Conservation (phyloP, 2,888 invertebrate genomes). For the Lumbricus terrestris region DNA sequence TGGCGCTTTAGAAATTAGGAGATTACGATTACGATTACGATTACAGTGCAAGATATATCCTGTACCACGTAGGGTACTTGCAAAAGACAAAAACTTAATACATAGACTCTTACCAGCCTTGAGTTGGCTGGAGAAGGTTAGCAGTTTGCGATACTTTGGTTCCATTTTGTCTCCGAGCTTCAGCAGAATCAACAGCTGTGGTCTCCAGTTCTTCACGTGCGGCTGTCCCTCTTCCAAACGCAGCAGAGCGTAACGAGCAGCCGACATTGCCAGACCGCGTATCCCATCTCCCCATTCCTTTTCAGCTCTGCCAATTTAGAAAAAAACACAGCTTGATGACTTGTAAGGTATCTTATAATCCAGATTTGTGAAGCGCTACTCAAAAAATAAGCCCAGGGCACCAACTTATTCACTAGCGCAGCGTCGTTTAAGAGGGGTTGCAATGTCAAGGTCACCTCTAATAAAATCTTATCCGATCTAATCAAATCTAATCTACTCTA, state of each 20-base stretch:
- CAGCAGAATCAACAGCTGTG: conserved; percentile 91
- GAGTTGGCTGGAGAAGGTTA: conserved; percentile 91
- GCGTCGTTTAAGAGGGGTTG: too few relatives aligned
- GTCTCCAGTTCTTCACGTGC: conserved; percentile 68
- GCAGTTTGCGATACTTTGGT: conserved; percentile 87
- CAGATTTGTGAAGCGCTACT: too few relatives aligned
- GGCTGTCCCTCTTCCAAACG: conserved; percentile 96
- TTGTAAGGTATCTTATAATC: too few relatives aligned
- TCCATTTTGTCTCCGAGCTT: conserved; percentile 64
- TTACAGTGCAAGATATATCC: too few relatives aligned
- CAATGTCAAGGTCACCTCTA: too few relatives aligned
- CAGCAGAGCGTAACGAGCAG: conserved; percentile 90
- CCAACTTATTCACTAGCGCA: too few relatives aligned
- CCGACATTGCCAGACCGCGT: conserved; percentile 91
- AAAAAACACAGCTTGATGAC: neutral
- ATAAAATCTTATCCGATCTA: too few relatives aligned
- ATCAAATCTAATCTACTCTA: too few relatives aligned
- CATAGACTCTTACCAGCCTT: conserved; percentile 67
- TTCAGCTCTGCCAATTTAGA: conserved; percentile 73
- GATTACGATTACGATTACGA: too few relatives aligned
- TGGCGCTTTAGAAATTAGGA: too few relatives aligned
- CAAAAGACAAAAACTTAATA: neutral
- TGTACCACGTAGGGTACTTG: too few relatives aligned
- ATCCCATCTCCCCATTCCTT: conserved; percentile 99
- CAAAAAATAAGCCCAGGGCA: too few relatives aligned